Conservation (phyloP, 2,888 invertebrate genomes). For the Pammene fasciana region DNA sequence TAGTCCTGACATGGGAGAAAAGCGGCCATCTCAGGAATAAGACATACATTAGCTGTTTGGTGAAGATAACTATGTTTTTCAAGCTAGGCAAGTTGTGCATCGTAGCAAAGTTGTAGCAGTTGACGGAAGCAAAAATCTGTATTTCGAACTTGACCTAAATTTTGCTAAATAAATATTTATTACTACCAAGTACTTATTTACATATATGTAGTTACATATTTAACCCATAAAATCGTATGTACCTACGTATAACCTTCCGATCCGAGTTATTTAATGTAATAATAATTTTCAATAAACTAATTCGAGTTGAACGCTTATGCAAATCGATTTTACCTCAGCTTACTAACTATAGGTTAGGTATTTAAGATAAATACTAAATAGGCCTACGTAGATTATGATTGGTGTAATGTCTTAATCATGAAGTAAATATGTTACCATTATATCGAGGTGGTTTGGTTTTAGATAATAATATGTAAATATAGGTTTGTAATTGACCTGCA, state of each 20-base stretch:
- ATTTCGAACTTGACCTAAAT: neutral
- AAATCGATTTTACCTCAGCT: conserved; percentile 4
- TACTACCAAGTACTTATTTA: no score
- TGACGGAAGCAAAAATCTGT: neutral
- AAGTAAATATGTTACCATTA: conserved; percentile 1
- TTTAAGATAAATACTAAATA: conserved; percentile 29
- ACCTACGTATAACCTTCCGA: no score
- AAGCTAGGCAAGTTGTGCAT: no score
- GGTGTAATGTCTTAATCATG: conserved; percentile 38
- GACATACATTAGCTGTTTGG: no score
- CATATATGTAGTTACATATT: neutral
- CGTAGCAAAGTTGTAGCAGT: neutral
- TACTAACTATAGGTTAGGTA: conserved; percentile 16
- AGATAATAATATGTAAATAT: neutral
- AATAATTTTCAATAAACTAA: conserved; percentile 14
- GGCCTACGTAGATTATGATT: conserved; percentile 18
- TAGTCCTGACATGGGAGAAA: no score
- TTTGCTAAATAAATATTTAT: neutral
- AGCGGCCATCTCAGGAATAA: no score
- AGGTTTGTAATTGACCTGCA: no score
- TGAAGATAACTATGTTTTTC: no score
- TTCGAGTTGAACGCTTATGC: neutral
- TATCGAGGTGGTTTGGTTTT: neutral
- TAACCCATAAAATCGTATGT: neutral
- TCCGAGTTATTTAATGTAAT: no score